Conservation (phyloP, 2,797 vertebrate genomes). For the Cryptoprocta ferox region DNA sequence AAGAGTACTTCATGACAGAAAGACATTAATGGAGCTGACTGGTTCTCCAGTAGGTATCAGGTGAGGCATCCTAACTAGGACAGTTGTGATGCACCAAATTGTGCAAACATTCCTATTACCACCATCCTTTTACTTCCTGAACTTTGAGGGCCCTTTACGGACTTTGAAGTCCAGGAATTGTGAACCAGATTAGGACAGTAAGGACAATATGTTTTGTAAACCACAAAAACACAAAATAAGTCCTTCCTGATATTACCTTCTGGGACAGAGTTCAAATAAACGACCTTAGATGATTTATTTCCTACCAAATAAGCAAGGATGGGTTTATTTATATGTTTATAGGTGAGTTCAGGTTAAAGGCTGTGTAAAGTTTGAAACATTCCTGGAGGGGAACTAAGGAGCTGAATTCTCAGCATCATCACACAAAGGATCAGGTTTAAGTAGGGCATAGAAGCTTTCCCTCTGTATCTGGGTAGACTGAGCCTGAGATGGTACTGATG, state of each 20-base stretch:
- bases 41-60: neutral
- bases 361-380: neutral
- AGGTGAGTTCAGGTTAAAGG: constrained; percentile 20
- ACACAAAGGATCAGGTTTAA: neutral
- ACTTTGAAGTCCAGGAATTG: neutral
- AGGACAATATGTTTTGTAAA: constrained; percentile 8
- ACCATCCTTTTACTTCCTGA: neutral
- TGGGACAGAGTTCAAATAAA: constrained; percentile 20
- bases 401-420: constrained; percentile 44
- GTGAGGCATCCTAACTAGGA: neutral
- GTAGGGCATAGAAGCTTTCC: neutral
- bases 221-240: constrained; percentile 40
- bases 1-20: neutral
- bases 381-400: constrained; percentile 23
- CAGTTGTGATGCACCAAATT: neutral
- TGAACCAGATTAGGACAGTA: neutral
- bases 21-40: neutral
- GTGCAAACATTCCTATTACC: neutral
- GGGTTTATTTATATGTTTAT: constrained; percentile 21
- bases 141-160: neutral
- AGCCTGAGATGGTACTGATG: neutral
- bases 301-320: constrained; percentile 7
- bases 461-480: neutral
- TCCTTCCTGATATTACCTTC: neutral
- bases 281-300: constrained; percentile 4